Base-by-base conservation (phyloP, 2,797 vertebrate genomes). In the Glossophaga mutica region DNA sequence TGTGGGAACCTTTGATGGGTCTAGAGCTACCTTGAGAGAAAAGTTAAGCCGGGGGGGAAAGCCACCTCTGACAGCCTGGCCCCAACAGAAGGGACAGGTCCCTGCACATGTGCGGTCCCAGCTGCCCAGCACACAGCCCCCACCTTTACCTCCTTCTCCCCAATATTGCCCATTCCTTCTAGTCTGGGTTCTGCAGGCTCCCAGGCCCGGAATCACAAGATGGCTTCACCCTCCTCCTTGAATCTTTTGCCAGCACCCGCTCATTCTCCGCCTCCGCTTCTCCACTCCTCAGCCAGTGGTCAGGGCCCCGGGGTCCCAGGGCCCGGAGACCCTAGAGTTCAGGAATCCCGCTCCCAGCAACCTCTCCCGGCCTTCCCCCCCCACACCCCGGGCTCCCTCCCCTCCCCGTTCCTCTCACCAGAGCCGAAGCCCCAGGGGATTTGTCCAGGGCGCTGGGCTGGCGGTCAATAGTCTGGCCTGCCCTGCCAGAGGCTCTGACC, bases 401-500 rank as follows among this genome's bases (percentile, higher is more conserved):
- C 68, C 34, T 68, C 57, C 84, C n/a, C 32, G 24, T 62, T 74
- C 81, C 76, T 90, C 85, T 95, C 48, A 39, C 32, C 59, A 97
- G 95, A 96, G 81, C 93, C 83, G 87, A 52, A 21, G 76, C 62
- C 97, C 96, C 95, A 26, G 18, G 97, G 91, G 96, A 96, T 74
- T 70, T 76, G 93, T 96, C 76, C 87, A 91, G 91, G 86, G 91
- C 91, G 1, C 89, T 87, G 95, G 94, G 1, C 89, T 87, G 95
- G 94, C 83, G 2, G 82, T 94, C 94, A 92, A n/a, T 50, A 95
- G 87, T 91, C 96, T 94, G 95, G 94, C 79, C 79, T 94, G 96
- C 86, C 67, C 34, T 37, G 37, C 83, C 44, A 65, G 70, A 96
- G 89, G 42, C 96, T 96, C 96, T 98, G 96, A 97, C 93, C 95